Percentiles rank a stretch among this genome's conserved stretches.
These are phyloP conservation scores for Ranitomeya variabilis DNA, from an alignment of 2,113 vertebrate genomes.

Conservation along the genomic window DNA sequence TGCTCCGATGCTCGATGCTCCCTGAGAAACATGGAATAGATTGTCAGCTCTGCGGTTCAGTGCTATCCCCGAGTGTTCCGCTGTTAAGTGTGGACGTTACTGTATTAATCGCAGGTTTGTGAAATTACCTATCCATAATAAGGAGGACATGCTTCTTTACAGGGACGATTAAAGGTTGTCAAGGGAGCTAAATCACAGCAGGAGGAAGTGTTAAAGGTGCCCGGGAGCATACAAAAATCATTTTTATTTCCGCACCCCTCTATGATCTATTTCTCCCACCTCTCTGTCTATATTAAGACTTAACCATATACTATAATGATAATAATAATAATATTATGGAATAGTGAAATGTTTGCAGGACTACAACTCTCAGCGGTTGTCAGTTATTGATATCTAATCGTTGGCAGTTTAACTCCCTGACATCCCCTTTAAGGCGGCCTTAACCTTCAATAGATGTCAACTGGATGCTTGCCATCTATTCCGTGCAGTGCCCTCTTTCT, in stretches of 20 bases:
- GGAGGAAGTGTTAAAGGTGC: slow-evolving; percentile 30
- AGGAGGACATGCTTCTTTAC: not conserved
- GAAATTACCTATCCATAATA: slow-evolving; percentile 27
- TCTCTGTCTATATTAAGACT: not conserved
- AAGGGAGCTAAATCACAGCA: slow-evolving; percentile 34
- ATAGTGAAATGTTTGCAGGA: not conserved
- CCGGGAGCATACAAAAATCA: not conserved
- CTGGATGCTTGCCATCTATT: no score
- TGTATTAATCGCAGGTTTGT: not conserved
- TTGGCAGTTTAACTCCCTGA: no score
- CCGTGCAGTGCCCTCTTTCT: no score
- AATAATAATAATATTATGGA: not conserved
- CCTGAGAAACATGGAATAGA: not conserved
- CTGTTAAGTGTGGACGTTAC: not conserved
- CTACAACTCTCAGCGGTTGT: not conserved
- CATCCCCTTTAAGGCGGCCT: no score
- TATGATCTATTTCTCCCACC: not conserved
- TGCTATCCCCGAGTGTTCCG: not conserved
- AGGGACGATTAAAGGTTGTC: slow-evolving; percentile 9
- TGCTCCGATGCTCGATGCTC: not conserved
- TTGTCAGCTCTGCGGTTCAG: slow-evolving; percentile 16
- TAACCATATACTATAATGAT: not conserved
- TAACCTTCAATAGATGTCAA: no score
- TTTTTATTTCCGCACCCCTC: not conserved
- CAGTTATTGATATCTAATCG: not conserved